A percentile compares a stretch with the other conserved stretches of the same genome.
Conservation (phyloP, 2,113 vertebrate genomes). For the Chaetorhynchus papuensis region DNA sequence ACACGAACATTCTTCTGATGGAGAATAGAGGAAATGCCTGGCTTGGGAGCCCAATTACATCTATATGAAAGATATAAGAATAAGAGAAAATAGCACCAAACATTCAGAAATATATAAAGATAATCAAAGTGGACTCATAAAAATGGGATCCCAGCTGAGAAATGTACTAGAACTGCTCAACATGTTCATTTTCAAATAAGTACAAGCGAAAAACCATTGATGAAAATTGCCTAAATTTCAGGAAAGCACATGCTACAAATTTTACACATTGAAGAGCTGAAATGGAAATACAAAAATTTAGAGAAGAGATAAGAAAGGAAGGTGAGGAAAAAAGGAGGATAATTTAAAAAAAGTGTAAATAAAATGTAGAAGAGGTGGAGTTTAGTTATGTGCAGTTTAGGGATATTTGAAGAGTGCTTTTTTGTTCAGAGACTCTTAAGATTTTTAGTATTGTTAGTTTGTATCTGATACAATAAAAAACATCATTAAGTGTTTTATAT, state of each 20-base stretch:
- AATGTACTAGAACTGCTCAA: background rate
- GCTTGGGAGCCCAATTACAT: background rate
- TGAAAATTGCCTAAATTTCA: background rate
- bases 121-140: slow-evolving; percentile 29
- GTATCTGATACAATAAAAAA: background rate
- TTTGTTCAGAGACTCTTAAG: background rate
- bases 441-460: background rate
- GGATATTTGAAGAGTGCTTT: background rate
- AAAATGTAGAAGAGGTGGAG: background rate
- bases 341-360: background rate
- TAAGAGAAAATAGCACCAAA: slow-evolving; percentile 11
- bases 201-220: background rate
- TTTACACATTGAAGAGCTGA: background rate
- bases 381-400: background rate
- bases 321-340: fast-evolving
- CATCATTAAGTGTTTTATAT: background rate
- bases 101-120: slow-evolving; percentile 52
- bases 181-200: background rate
- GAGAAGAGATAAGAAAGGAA: background rate
- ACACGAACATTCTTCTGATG: background rate
- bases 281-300: background rate
- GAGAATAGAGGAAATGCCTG: background rate
- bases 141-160: slow-evolving; percentile 1
- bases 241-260: background rate
- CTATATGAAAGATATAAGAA: slow-evolving; percentile 4